These are phyloP conservation scores for Ginglymostoma cirratum DNA, from an alignment of 2,113 vertebrate species.

Conservation along the genomic window DNA sequence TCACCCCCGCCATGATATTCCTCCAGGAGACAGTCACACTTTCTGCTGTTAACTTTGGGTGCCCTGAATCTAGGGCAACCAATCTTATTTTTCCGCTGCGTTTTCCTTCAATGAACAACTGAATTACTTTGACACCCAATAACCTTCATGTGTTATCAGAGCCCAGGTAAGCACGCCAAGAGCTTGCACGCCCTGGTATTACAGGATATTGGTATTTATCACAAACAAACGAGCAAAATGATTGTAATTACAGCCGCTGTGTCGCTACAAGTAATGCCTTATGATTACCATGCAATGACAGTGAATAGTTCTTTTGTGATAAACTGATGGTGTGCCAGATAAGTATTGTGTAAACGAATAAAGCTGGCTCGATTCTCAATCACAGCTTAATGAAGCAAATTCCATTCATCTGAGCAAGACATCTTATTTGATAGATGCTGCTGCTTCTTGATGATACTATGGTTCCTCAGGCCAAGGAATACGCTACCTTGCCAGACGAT, in stretches of 20 bases:
- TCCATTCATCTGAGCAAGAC: constrained; percentile 25
- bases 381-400: constrained; percentile 28
- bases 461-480: background rate
- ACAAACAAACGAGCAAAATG: constrained; percentile 8
- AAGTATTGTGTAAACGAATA: constrained; percentile 18
- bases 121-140: background rate
- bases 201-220: constrained; percentile 35
- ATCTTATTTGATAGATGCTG: background rate
- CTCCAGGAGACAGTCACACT: background rate
- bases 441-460: background rate
- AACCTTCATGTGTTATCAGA: constrained; percentile 1
- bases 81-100: background rate
- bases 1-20: background rate
- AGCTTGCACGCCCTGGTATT: background rate
- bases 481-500: background rate
- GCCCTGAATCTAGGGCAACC: background rate
- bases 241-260: constrained; percentile 21
- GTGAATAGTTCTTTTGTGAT: constrained; percentile 32
- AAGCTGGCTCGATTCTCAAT: constrained; percentile 14
- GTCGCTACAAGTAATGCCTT: constrained; percentile 25
- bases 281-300: constrained; percentile 8
- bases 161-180: background rate
- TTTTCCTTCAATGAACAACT: background rate
- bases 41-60: background rate
- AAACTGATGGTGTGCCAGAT: background rate